Base-by-base conservation (phyloP, 2,888 invertebrate species). In the Cheilosia urbana region DNA sequence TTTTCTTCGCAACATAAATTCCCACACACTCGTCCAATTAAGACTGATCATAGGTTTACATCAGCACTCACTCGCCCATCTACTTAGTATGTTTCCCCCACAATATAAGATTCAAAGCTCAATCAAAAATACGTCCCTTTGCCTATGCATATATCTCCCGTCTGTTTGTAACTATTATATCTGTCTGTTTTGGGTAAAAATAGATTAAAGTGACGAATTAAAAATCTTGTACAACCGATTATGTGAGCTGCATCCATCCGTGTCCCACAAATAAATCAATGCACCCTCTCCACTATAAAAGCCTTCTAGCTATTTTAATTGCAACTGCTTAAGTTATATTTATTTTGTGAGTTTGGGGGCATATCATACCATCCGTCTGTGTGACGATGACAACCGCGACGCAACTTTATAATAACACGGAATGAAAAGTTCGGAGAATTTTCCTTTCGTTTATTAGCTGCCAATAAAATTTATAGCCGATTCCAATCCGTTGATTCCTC, bases 391-490 rank as follows among this genome's bases (percentile, higher is more conserved):
- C 19, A 19, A 47, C 34, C 24, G 65, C n/a, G 60, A 47, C 57
- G 71, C 62, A 55, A 40, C 55, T 75, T 72, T 60, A 53, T 45
- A 73, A 62, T 68, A 75, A 75, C 49, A 57, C 75, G 45, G 19
- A 68, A 42, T 62, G 34, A 60, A 19, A 58, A 73, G 62, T 84
- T 75, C 34, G 65, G 51, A 34, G 79, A 79, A 84, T 79, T 69
- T 57, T 75, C 30, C 7, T 75, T 66, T 69, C 42, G 63, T 75
- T 79, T 73, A 84, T 84, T 84, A 73, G 75, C 53, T 79, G 69
- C 75, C 69, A 84, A 84, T 83, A 83, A 83, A 79, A 79, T 84
- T 84, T 75, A 79, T 84, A 60, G 69, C 37, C 57, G 24, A 65
- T 65, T 75, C 63, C 69, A 60, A 11, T 65, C 21, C 47, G 60